A percentile compares a stretch with the other conserved stretches of the same genome.
Evolutionary conservation across 53 echinoderm and acorn worm genomes (phyloP).

Genomic region (Luidia sarsii): DNA sequence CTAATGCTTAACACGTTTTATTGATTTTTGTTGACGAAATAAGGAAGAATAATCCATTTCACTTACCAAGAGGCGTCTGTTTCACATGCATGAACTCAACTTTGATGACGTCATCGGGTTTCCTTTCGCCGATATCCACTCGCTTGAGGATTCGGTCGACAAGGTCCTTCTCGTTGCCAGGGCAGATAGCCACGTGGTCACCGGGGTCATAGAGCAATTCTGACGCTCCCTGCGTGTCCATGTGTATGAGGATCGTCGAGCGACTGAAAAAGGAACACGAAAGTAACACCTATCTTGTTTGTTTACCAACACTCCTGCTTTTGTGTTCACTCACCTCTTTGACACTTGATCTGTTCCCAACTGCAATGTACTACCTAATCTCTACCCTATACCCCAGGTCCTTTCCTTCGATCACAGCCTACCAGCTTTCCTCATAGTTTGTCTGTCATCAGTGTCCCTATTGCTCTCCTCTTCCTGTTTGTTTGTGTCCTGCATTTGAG

Average conservation of each 20-base stretch:
- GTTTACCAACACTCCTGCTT: not conserved
- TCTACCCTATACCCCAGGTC: no score
- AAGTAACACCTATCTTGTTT: not conserved
- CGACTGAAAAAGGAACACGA: slow-evolving; percentile 60
- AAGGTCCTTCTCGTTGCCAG: slow-evolving; percentile 74
- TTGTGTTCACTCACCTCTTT: no score
- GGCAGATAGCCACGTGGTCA: slow-evolving; percentile 93
- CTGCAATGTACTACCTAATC: no score
- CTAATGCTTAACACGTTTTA: no score
- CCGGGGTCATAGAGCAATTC: slow-evolving; percentile 93
- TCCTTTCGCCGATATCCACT: slow-evolving; percentile 53
- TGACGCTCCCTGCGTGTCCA: slow-evolving; percentile 94
- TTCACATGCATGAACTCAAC: slow-evolving; percentile 74
- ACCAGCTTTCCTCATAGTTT: no score
- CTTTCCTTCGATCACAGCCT: no score
- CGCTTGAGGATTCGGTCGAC: slow-evolving; percentile 72
- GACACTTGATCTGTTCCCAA: no score
- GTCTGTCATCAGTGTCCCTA: no score
- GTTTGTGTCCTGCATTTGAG: no score
- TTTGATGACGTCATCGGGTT: slow-evolving; percentile 59
- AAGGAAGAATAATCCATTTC: no score
- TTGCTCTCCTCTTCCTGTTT: no score
- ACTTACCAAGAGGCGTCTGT: slow-evolving; percentile 71
- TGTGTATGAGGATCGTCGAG: slow-evolving; percentile 80
- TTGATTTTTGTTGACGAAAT: no score